Evolutionary conservation across 2,888 invertebrate species (phyloP), one percentile per base, ranked within the genome.

Genomic region (Eudasyphora cyanicolor): DNA sequence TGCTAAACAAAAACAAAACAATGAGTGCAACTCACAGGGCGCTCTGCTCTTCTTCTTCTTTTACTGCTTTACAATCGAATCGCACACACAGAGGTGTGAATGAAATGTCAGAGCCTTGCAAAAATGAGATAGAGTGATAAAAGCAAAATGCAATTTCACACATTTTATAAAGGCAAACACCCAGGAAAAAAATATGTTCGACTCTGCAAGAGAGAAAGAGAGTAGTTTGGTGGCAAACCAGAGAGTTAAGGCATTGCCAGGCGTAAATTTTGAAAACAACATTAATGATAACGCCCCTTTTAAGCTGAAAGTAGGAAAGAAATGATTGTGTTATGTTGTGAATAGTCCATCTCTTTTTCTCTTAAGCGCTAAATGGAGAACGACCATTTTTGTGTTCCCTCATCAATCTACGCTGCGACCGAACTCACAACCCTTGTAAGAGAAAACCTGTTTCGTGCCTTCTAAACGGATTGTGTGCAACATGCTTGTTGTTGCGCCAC

Each of bases 301-400:
- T 8, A 17, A 67, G 38, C 0, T 12, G 0, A 42, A 32, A 21
- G 0, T 0, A 38, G 81, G 69, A 81, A 8, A 75, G 75, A 51
- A 69, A 70, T n/a, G 45, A 21, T 0, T 19, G 8, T 12, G n/a
- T 5, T 1, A 8, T 17, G 24, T 7, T 7, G 0, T 1, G 27
- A 12, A 0, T 3, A 21, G 4, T 32, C 21, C 10, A 27, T 71
- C 77, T 76, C 60, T 84, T 51, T 42, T 19, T 29, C 24, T 14
- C 75, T n/a, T 35, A 19, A 6, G 4, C 1, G 0, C 0, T 0
- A 5, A 2, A 49, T n/a, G 51, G 6, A 12, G 14, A 76, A 67
- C 81, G 76, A 84, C 84, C 84, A 84, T 84, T 84, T 84, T 84
- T 79, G 79, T 79, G 12, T 74, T 69, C 51, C 67, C 21, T 5